Conservation (phyloP, 2,113 vertebrate species). For the Ginglymostoma cirratum region DNA sequence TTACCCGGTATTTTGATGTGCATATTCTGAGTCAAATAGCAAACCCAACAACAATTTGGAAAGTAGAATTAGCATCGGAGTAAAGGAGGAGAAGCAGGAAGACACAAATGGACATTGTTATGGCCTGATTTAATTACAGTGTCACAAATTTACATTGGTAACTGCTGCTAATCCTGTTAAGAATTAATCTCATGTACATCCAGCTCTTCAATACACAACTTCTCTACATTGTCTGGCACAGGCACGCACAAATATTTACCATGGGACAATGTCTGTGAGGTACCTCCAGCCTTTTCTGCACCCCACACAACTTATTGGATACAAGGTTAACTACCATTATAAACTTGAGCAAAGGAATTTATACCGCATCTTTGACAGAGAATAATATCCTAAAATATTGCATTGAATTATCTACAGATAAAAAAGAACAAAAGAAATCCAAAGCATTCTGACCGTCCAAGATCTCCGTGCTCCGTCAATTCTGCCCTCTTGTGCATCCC, state of each 20-base stretch:
- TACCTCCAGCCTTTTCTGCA: too few species aligned
- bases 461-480: background rate
- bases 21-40: background rate
- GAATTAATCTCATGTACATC: background rate
- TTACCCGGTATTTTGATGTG: background rate
- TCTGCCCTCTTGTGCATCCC: background rate
- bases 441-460: background rate
- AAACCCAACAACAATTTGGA: background rate
- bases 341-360: background rate
- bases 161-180: background rate
- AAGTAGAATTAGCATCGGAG: background rate
- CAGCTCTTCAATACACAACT: background rate
- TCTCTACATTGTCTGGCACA: background rate
- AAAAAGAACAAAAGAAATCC: background rate
- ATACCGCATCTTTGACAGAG: background rate
- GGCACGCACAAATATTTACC: background rate
- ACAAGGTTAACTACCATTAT: background rate
- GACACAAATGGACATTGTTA: background rate
- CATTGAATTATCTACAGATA: background rate
- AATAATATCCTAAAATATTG: background rate
- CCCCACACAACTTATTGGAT: too few species aligned
- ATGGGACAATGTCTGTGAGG: background rate
- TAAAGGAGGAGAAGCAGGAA: background rate
- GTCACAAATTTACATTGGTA: background rate
- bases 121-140: background rate